A percentile compares a stretch with the other conserved stretches of the same genome.
These are phyloP conservation scores for Amphilophus citrinellus DNA, from an alignment of 2,113 vertebrate genomes.

Conservation along the genomic window DNA sequence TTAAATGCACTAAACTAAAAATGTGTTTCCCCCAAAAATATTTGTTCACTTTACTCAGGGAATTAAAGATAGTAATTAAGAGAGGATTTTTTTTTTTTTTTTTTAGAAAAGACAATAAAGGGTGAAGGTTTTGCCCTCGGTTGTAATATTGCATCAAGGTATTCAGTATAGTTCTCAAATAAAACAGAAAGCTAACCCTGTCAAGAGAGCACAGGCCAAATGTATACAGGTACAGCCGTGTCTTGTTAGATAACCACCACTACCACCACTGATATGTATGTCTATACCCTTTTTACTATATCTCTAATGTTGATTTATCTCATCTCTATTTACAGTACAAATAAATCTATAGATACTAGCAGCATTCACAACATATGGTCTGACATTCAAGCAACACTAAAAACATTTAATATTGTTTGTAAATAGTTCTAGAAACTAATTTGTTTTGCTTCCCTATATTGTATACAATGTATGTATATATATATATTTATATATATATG, in stretches of 20 bases:
- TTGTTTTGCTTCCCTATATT: conserved; percentile 71
- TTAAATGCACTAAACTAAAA: conserved; percentile 31
- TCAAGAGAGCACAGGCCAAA: conserved; percentile 56
- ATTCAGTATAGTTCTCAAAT: conserved; percentile 49
- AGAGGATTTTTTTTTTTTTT: not conserved
- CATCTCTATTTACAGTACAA: conserved; percentile 80
- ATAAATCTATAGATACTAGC: conserved; percentile 82
- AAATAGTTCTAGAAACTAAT: conserved; percentile 80
- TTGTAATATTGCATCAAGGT: conserved; percentile 73
- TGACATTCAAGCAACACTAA: conserved; percentile 81
- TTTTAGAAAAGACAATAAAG: conserved; percentile 41
- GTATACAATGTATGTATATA: conserved; percentile 63
- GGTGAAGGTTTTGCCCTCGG: conserved; percentile 40
- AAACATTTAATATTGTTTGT: conserved; percentile 78
- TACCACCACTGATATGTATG: conserved; percentile 77
- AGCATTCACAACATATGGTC: conserved; percentile 83
- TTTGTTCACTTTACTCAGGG: conserved; percentile 29
- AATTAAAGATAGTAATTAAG: conserved; percentile 33
- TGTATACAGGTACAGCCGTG: conserved; percentile 61
- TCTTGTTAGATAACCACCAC: conserved; percentile 57
- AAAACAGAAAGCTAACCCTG: conserved; percentile 67
- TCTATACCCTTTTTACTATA: conserved; percentile 71
- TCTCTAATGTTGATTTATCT: conserved; percentile 70
- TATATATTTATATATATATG: conserved; percentile 41
- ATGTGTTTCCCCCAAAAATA: conserved; percentile 1